Evolutionary conservation across 2,888 invertebrate species (phyloP), one percentile per base, ranked within the genome.

Genomic region (Cyaniris semiargus): DNA sequence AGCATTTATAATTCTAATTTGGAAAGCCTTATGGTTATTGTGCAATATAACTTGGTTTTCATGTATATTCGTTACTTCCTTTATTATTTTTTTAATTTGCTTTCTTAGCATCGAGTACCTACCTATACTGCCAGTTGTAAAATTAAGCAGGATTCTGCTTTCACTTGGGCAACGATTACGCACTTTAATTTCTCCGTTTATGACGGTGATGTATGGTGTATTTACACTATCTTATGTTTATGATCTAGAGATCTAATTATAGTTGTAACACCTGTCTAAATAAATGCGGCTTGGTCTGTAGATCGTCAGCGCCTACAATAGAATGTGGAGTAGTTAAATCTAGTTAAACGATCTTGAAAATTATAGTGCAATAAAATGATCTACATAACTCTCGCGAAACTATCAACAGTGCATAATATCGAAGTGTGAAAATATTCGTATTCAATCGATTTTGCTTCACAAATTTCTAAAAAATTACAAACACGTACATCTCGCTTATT

Each of bases 171-270:
- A 84, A 81, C 83, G 83, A 80, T 79, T 79, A 83, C 81, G 81
- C 80, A 88, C 88, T 86, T 85, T 78, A 86, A 86, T 89, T 90
- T 89, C 87, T 84, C 87, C 82, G 80, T 80, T 85, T 85, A 84
- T 86, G 86, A 86, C 86, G 86, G 83, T 84, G 85, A 84, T 84
- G 84, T 82, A 15, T 48, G 48, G 48, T 5, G 18, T 48, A 48
- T 84, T 81, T 82, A 83, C 83, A 83, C 83, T 83, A 84, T 85
- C 80, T 84, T 82, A 83, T 83, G 84, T 81, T 82, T 81, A 80
- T 87, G 88, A 88, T 89, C 89, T 84, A 84, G 82, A 89, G 86
- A 83, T 88, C 88, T 86, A 81, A 79, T 81, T 82, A 81, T 78
- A 80, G 78, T 80, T 82, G 80, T 80, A 80, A 80, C 79, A 76